Conservation (phyloP, 2,113 vertebrate genomes). For the Promerops cafer region DNA sequence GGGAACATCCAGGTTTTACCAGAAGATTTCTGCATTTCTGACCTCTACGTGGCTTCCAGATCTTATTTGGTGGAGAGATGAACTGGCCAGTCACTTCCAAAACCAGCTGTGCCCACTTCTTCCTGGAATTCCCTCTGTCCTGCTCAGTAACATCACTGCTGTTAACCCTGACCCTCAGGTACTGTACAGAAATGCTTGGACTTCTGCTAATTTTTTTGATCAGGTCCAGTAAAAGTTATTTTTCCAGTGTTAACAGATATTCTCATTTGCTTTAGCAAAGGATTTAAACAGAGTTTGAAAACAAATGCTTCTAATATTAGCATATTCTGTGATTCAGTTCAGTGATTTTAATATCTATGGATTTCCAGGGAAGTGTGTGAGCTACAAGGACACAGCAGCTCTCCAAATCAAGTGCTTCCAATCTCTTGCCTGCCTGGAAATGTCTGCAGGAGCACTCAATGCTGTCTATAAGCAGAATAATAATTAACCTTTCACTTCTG, state of each 20-base stretch:
- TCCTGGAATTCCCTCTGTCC: conserved; percentile 46
- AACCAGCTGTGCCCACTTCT: conserved; percentile 2
- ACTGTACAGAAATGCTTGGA: neutral
- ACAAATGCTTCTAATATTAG: neutral
- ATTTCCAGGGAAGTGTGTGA: neutral
- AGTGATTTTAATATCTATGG: neutral
- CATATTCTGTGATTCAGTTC: neutral
- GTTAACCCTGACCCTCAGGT: conserved; percentile 64
- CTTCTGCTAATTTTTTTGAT: neutral
- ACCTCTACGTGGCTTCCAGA: conserved; percentile 29
- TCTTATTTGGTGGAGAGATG: conserved; percentile 58
- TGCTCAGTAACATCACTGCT: conserved; percentile 50
- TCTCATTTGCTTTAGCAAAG: neutral
- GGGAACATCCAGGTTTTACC: conserved; percentile 39
- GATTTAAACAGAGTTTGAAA: neutral
- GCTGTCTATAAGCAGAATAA: neutral
- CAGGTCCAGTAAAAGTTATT: neutral
- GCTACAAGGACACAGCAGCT: neutral
- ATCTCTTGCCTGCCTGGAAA: neutral
- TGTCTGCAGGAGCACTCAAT: neutral
- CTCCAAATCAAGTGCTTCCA: neutral
- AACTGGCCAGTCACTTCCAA: conserved; percentile 41
- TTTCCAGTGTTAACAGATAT: neutral
- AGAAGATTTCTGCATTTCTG: conserved; percentile 59
- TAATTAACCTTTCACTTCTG: neutral